phyloP scores from a whole-genome alignment of 2,113 vertebrate genomes.

The Nyctibius bracteatus region DNA sequence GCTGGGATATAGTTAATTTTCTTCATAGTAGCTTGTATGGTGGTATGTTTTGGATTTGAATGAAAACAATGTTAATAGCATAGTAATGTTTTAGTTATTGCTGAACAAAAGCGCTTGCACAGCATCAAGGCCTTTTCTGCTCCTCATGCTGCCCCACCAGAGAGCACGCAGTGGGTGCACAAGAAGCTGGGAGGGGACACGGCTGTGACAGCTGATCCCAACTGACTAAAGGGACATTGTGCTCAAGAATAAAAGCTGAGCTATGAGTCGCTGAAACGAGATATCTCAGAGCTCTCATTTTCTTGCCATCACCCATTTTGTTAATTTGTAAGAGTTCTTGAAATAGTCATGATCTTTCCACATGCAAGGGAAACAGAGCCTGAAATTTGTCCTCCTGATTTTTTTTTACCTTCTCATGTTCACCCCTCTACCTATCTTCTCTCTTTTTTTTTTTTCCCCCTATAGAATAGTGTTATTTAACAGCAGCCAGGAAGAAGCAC shows the following conservation, averaged over 20 bases:
- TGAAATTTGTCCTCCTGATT: background rate
- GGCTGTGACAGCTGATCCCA: accelerated
- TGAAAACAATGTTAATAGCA: background rate
- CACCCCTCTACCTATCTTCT: accelerated
- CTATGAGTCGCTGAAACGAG: accelerated
- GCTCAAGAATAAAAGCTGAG: background rate
- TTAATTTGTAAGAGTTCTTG: background rate
- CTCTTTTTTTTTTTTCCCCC: background rate
- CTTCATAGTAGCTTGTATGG: background rate
- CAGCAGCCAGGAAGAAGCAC: background rate
- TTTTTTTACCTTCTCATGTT: background rate
- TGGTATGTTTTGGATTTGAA: background rate
- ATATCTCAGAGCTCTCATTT: background rate
- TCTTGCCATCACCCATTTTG: background rate
- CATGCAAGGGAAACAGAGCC: background rate
- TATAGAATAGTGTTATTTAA: background rate
- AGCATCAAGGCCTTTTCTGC: background rate
- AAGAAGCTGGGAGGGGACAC: background rate
- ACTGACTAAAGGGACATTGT: background rate
- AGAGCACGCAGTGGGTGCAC: accelerated
- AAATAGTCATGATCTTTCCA: background rate
- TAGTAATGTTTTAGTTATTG: background rate
- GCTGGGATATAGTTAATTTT: background rate
- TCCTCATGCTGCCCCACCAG: accelerated
- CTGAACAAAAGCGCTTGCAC: background rate